Evolutionary conservation across 2,888 invertebrate genomes (phyloP).

Genomic region (Chaetoderma sp.): DNA sequence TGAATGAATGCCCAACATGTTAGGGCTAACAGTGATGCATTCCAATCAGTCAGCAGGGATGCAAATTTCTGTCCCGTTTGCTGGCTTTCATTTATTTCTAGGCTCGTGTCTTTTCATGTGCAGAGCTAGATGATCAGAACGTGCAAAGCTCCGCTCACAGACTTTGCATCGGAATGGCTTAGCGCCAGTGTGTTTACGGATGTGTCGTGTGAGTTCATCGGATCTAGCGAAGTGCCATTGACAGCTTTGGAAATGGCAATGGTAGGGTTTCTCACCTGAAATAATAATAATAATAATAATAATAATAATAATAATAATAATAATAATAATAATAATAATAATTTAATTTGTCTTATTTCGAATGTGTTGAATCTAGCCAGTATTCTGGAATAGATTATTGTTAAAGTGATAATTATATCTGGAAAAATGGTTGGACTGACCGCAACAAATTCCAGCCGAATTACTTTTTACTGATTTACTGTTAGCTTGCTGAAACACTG

Average conservation of each 20-base stretch:
- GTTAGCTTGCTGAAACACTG: too few species aligned
- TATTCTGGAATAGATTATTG: too few species aligned
- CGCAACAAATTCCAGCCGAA: too few species aligned
- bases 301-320: background rate
- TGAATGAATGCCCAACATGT: too few species aligned
- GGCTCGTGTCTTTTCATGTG: conserved; percentile 80
- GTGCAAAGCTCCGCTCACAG: conserved; percentile 74
- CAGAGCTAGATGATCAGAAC: conserved; percentile 75
- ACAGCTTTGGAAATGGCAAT: conserved; percentile 73
- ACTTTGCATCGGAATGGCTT: conserved; percentile 75
- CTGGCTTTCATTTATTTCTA: conserved; percentile 74
- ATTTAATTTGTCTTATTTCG: too few species aligned
- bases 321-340: background rate
- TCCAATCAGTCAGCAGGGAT: too few species aligned
- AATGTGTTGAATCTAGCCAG: too few species aligned
- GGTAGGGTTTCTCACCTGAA: conserved; percentile 74
- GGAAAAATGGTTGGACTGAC: too few species aligned
- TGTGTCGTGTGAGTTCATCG: conserved; percentile 74
- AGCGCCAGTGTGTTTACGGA: conserved; percentile 75
- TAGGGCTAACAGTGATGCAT: too few species aligned
- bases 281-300: conserved; percentile 41
- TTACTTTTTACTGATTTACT: too few species aligned
- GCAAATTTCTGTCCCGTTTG: too few species aligned
- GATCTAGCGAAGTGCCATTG: conserved; percentile 75
- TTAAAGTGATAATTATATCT: too few species aligned